A percentile compares a stretch with the other conserved stretches of the same genome.
Evolutionary conservation across 2,888 invertebrate species (phyloP).

Genomic region (Labia minor): DNA sequence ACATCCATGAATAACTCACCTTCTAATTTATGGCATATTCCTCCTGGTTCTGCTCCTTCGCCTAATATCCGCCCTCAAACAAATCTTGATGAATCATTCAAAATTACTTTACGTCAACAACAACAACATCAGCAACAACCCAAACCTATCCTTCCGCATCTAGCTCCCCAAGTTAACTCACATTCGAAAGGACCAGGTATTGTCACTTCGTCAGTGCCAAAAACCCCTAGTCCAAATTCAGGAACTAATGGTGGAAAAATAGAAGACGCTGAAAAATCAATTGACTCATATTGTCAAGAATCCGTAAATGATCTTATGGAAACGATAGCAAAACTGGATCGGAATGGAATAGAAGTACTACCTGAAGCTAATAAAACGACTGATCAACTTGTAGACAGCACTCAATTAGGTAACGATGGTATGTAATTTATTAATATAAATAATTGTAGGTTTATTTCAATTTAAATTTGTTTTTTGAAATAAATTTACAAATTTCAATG

Average conservation of each 20-base stretch:
- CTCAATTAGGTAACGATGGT: background rate
- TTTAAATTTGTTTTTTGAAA: too few relatives aligned
- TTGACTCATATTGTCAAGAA: conserved; percentile 71
- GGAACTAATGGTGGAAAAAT: conserved; percentile 33
- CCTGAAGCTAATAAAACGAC: conserved; percentile 37
- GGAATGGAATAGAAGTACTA: conserved; percentile 68
- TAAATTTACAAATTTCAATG: too few relatives aligned
- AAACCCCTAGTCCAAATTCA: conserved; percentile 73
- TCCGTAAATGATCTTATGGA: conserved; percentile 78
- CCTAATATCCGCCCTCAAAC: conserved; percentile 19
- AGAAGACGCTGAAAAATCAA: conserved; percentile 50
- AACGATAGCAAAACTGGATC: conserved; percentile 76
- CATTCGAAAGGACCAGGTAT: background rate
- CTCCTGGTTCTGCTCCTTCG: background rate
- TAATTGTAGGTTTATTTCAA: too few relatives aligned
- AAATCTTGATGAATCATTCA: conserved; percentile 45
- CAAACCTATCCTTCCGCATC: background rate
- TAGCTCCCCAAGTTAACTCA: background rate
- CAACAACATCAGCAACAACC: too few relatives aligned
- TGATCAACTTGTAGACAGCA: conserved; percentile 23
- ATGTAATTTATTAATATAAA: too few relatives aligned
- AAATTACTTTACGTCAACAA: conserved; percentile 46
- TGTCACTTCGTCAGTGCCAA: conserved; percentile 71
- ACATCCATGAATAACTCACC: background rate
- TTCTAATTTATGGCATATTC: conserved; percentile 4